Percentiles rank a stretch among this genome's conserved stretches.
Conservation (phyloP, 2,888 invertebrate species). For the Alloplasta piceator region DNA sequence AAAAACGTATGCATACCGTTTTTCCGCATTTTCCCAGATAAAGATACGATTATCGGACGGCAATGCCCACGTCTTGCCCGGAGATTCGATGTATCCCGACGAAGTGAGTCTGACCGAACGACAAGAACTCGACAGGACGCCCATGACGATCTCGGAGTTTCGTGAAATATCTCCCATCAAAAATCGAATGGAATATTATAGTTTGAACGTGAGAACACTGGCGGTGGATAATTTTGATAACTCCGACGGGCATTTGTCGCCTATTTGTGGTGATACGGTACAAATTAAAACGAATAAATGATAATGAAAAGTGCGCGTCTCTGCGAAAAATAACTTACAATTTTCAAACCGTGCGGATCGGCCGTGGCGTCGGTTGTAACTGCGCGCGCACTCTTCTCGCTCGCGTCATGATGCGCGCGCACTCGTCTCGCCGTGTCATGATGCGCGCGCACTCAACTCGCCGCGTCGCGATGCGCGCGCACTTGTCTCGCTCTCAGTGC, state of each 20-base stretch:
- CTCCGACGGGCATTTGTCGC: slow-evolving; percentile 64
- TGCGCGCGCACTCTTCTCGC: background rate
- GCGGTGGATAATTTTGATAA: slow-evolving; percentile 67
- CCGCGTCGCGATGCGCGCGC: background rate
- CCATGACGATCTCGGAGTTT: slow-evolving; percentile 73
- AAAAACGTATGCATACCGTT: slow-evolving; percentile 67
- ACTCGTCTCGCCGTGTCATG: background rate
- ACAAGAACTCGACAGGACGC: slow-evolving; percentile 69
- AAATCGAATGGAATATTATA: slow-evolving; percentile 72
- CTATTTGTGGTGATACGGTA: slow-evolving; percentile 52
- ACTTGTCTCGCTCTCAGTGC: background rate
- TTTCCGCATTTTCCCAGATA: slow-evolving; percentile 84
- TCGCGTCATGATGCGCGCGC: background rate
- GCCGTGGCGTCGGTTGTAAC: background rate
- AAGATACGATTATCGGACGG: slow-evolving; percentile 86
- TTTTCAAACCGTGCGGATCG: background rate
- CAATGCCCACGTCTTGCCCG: slow-evolving; percentile 85
- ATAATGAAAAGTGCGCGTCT: slow-evolving; percentile 27
- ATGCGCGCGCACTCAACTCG: background rate
- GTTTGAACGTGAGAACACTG: slow-evolving; percentile 62
- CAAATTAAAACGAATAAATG: slow-evolving; percentile 42
- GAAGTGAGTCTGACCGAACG: slow-evolving; percentile 65
- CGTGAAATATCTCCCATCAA: slow-evolving; percentile 68
- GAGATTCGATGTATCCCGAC: slow-evolving; percentile 81
- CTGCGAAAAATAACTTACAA: background rate